phyloP scores from a whole-genome alignment of 2,797 vertebrate species.

The Otus scops region DNA sequence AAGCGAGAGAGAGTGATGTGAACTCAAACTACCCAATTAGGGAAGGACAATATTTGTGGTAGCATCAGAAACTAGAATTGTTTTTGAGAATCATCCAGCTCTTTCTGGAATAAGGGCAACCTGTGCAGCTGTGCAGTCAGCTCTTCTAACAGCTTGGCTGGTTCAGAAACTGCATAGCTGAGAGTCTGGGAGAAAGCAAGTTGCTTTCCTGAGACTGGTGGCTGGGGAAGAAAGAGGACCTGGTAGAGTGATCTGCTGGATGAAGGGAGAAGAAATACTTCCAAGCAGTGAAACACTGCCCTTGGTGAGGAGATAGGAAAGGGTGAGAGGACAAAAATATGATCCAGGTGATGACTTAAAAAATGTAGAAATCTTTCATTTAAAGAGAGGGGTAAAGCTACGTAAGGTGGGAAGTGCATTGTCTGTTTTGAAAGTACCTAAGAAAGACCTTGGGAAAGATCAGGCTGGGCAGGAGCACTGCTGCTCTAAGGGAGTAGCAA shows the following conservation, averaged over 20 bases:
- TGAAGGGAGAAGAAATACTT: not conserved
- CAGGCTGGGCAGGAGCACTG: not conserved
- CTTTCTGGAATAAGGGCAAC: not conserved
- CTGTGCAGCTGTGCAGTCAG: not conserved
- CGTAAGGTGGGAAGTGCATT: not conserved
- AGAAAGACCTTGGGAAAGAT: conserved; percentile 8
- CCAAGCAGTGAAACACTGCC: not conserved
- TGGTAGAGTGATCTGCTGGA: not conserved
- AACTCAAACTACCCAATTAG: not conserved
- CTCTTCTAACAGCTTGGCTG: not conserved
- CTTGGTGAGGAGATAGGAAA: not conserved
- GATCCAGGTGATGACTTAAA: not conserved
- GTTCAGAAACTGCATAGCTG: not conserved
- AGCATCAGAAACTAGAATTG: not conserved
- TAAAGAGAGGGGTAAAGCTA: not conserved
- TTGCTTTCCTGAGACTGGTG: not conserved
- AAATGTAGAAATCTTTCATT: not conserved
- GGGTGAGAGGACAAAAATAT: not conserved
- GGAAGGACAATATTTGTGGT: not conserved
- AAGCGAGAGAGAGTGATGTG: not conserved
- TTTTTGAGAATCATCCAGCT: not conserved
- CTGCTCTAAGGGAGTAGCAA: not conserved
- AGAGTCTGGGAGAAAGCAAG: not conserved
- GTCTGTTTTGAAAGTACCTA: conserved; percentile 11
- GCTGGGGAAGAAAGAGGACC: not conserved